Evolutionary conservation across 1,140 invertebrate genomes (phyloP).

Genomic region (Belonocnema kinseyi): DNA sequence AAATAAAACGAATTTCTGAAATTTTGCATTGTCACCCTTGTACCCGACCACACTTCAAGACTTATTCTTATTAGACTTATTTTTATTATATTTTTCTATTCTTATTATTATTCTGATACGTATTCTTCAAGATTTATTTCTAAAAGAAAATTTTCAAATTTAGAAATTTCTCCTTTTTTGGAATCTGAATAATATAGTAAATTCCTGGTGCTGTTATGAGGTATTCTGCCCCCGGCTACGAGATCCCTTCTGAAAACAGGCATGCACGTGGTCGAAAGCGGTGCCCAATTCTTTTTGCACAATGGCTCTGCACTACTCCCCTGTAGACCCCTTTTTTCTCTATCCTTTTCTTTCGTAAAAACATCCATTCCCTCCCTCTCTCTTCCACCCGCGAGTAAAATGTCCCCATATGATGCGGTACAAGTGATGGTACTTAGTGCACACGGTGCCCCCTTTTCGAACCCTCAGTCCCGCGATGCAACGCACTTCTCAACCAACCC

Average conservation of each 20-base stretch:
- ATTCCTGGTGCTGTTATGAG: too few species aligned
- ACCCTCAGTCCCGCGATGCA: not conserved
- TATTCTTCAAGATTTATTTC: too few species aligned
- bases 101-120: too few species aligned
- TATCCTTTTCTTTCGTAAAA: not conserved
- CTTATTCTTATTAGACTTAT: too few species aligned
- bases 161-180: too few species aligned
- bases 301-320: conserved; percentile 24
- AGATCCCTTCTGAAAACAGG: not conserved
- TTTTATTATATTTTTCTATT: too few species aligned
- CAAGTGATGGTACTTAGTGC: conserved; percentile 25
- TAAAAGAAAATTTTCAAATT: too few species aligned
- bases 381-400: conserved; percentile 1
- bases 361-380: not conserved
- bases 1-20: too few species aligned
- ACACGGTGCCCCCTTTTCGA: conserved; percentile 4
- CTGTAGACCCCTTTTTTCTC: conserved; percentile 8
- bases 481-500: conserved; percentile 23
- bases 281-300: conserved; percentile 30
- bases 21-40: too few species aligned
- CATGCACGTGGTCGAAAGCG: conserved; percentile 18
- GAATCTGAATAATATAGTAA: too few species aligned
- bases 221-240: not conserved
- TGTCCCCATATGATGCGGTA: conserved; percentile 7
- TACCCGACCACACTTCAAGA: too few species aligned